These are phyloP conservation scores for Indicator indicator DNA, from an alignment of 2,113 vertebrate genomes.

Conservation along the genomic window DNA sequence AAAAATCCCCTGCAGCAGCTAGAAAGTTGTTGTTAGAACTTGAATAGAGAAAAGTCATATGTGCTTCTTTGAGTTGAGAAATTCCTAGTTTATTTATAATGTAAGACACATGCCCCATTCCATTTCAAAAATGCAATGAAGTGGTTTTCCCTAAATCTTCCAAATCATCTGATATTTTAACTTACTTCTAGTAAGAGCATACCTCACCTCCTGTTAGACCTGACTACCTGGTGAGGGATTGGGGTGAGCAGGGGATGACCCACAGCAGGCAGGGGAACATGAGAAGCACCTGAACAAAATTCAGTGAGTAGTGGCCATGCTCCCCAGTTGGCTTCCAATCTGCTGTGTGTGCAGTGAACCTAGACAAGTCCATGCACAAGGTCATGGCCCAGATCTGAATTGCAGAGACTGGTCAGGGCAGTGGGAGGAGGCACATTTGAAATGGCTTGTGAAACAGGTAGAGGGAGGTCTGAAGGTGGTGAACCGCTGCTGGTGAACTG, in stretches of 20 bases:
- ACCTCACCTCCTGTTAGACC: not conserved
- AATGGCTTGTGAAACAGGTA: not conserved
- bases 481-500: not conserved
- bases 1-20: not conserved
- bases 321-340: not conserved
- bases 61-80: not conserved
- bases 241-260: not conserved
- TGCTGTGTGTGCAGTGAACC: fast-evolving
- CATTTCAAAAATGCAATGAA: not conserved
- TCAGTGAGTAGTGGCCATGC: fast-evolving
- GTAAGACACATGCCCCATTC: not conserved
- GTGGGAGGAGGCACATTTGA: fast-evolving
- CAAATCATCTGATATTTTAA: not conserved
- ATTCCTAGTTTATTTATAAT: not conserved
- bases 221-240: not conserved
- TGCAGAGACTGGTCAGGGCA: not conserved
- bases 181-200: not conserved
- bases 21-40: not conserved
- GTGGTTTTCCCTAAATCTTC: not conserved
- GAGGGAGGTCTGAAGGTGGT: not conserved
- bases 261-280: fast-evolving
- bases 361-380: fast-evolving
- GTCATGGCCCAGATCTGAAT: not conserved
- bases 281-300: fast-evolving
- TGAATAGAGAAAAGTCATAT: not conserved